phyloP scores from a whole-genome alignment of 1,140 invertebrate species.

The Radopholus similis region DNA sequence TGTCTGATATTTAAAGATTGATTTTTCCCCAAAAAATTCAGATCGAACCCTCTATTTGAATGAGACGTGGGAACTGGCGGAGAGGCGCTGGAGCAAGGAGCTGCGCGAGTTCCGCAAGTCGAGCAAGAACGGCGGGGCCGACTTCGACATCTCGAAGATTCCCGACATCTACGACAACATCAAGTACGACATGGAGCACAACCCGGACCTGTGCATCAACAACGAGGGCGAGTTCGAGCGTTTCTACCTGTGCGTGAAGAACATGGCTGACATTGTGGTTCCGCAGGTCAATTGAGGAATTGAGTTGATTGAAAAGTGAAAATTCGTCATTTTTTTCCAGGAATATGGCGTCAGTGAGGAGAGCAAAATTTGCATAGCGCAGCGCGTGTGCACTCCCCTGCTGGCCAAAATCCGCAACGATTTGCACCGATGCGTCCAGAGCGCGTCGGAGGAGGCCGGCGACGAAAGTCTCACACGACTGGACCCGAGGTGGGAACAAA shows the following conservation, averaged over 20 bases:
- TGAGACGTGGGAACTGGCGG: slow-evolving; percentile 98
- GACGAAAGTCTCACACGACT: slow-evolving; percentile 84
- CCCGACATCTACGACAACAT: slow-evolving; percentile 99
- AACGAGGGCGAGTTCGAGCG: slow-evolving; percentile 58
- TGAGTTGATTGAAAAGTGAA: too few species aligned
- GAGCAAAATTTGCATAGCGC: slow-evolving; percentile 92
- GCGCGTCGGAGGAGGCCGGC: slow-evolving; percentile 52
- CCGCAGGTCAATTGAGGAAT: slow-evolving; percentile 82
- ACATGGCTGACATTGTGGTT: slow-evolving; percentile 89
- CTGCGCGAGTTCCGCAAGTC: slow-evolving; percentile 90
- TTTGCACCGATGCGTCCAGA: slow-evolving; percentile 68
- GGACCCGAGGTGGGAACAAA: slow-evolving; percentile 72
- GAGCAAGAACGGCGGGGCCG: slow-evolving; percentile 68
- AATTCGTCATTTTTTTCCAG: slow-evolving; percentile 61
- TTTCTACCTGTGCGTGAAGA: slow-evolving; percentile 71
- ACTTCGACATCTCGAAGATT: slow-evolving; percentile 96
- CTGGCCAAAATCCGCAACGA: slow-evolving; percentile 93
- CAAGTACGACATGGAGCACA: slow-evolving; percentile 82
- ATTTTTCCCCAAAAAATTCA: slow-evolving; percentile 17
- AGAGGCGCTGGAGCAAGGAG: slow-evolving; percentile 93
- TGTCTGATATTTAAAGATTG: neutral
- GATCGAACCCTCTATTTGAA: slow-evolving; percentile 79
- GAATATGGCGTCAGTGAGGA: slow-evolving; percentile 93
- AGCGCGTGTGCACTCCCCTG: slow-evolving; percentile 92
- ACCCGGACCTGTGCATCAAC: slow-evolving; percentile 79